These are phyloP conservation scores for Pseudomugil tenellus DNA, from an alignment of 2,797 vertebrate genomes.

Conservation along the genomic window DNA sequence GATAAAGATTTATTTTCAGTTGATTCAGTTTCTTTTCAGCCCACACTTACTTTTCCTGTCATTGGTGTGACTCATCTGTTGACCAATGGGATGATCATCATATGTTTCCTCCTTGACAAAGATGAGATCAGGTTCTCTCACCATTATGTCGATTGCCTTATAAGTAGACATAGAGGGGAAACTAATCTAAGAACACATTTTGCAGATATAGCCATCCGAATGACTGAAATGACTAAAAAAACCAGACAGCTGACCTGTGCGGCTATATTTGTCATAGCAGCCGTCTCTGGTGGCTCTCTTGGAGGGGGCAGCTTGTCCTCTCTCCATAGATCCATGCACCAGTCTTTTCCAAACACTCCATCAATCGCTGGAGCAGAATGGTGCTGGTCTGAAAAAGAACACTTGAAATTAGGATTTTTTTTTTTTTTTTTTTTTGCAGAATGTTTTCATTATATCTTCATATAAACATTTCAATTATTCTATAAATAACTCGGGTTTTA, in stretches of 20 bases:
- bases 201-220: not conserved
- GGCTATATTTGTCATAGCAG: slow-evolving; percentile 63
- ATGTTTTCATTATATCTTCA: not conserved
- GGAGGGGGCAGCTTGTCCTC: slow-evolving; percentile 68
- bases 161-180: not conserved
- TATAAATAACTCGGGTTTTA: not conserved
- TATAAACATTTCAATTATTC: not conserved
- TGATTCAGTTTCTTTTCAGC: not conserved
- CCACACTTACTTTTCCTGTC: slow-evolving; percentile 61
- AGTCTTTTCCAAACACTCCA: slow-evolving; percentile 84
- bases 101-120: slow-evolving; percentile 82
- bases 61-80: slow-evolving; percentile 68
- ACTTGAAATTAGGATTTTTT: slow-evolving; percentile 6
- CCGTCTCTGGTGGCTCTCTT: slow-evolving; percentile 48
- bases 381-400: slow-evolving; percentile 63
- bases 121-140: slow-evolving; percentile 77
- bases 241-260: slow-evolving; percentile 55
- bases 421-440: not conserved
- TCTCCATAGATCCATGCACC: slow-evolving; percentile 84
- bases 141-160: slow-evolving; percentile 74
- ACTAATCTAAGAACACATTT: not conserved
- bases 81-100: slow-evolving; percentile 75
- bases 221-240: not conserved
- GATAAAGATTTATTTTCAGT: not conserved
- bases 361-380: slow-evolving; percentile 76